These are phyloP conservation scores for Verasper variegatus DNA, from an alignment of 2,113 vertebrate genomes.

Conservation along the genomic window DNA sequence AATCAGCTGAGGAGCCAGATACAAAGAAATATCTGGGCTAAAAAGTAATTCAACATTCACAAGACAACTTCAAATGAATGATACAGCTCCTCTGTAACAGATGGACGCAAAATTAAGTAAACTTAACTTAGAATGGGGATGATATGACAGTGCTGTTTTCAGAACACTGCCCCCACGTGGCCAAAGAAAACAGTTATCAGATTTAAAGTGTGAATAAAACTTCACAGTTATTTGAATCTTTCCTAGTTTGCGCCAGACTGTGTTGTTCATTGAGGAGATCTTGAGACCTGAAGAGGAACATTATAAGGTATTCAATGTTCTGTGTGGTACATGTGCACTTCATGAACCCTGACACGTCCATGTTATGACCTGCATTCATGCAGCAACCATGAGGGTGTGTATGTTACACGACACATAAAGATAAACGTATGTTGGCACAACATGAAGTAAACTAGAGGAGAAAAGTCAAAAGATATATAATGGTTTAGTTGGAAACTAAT, in stretches of 20 bases:
- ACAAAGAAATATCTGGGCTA: background rate
- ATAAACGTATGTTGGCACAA: background rate
- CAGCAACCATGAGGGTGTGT: background rate
- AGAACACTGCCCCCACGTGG: conserved; percentile 1
- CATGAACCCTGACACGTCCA: background rate
- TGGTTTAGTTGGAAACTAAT: background rate
- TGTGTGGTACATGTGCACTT: background rate
- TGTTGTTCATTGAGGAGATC: background rate
- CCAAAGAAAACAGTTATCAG: background rate
- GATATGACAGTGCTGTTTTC: background rate
- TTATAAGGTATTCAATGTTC: background rate
- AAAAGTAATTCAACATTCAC: background rate
- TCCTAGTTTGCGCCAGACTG: background rate
- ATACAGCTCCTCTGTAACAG: background rate
- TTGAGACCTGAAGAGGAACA: background rate
- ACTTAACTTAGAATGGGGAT: background rate
- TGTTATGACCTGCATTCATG: background rate
- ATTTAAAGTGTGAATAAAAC: too few species aligned
- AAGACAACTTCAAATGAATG: background rate
- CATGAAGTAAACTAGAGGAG: background rate
- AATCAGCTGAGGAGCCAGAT: background rate
- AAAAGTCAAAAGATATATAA: background rate
- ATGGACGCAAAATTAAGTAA: background rate
- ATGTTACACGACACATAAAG: background rate
- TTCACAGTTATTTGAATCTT: background rate